Evolutionary conservation across 1,140 invertebrate species (phyloP), one percentile per base, ranked within the genome.

Genomic region (Panagrolaimus sp.): DNA sequence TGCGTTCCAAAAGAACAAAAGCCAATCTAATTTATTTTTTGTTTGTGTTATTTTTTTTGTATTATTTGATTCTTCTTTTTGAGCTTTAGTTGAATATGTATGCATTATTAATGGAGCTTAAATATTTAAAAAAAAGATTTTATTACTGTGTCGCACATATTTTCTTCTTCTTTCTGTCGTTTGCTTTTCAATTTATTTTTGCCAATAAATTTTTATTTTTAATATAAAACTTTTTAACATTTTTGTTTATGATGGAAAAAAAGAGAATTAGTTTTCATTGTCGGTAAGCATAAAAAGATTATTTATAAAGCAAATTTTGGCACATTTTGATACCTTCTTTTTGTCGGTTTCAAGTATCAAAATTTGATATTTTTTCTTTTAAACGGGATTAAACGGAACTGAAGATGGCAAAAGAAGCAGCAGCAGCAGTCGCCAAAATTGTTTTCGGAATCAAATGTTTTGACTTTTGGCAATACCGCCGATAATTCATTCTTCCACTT

Each of bases 381-480:
- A 57, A 57, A 57, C 51, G 51, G 20, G 51, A 57, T 57, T 57
- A 57, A 27, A 57, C 20, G 20, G 51, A 57, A 20, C 20, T 57
- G 51, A 57, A 25, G 51, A 27, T 57, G 9, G 20, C 51, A 27
- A 57, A 57, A 57, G 51, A 14, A 57, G 11, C 51, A 20, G 20
- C 51, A 57, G 51, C 27, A 57, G 51, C 51, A 20, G 51, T 27
- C 11, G 51, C 51, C 31, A 2, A 2, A 38, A 38, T 38, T 7
- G 31, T 38, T 38, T 38, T 38, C 7, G 31, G 31, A 38, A 38
- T 38, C 31, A 38, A 38, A 38, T 38, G 31, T 57, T 57, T 57
- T 57, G 47, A 48, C 16, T 57, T 27, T 57, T 27, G 51, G 20
- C 51, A 11, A 11, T 23, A n/a, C n/a, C n/a, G 13, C 9, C 2